Percentiles rank a stretch among this genome's conserved stretches.
These are phyloP conservation scores for Mechanitis mazaeus DNA, from an alignment of 2,888 invertebrate genomes.

Conservation along the genomic window DNA sequence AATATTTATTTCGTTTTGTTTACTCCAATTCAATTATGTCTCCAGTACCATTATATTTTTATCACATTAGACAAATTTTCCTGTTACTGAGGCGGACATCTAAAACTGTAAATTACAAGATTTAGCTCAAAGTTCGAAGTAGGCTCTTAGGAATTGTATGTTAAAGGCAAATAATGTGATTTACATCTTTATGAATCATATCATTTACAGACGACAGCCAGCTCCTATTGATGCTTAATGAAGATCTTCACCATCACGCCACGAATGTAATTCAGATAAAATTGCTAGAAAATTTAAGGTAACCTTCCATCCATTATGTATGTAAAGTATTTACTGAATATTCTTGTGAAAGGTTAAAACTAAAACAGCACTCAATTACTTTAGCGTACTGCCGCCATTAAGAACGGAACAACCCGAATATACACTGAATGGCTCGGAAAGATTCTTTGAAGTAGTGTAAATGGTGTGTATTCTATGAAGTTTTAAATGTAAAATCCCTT, in stretches of 20 bases:
- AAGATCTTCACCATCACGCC: neutral
- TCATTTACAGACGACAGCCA: too few species aligned
- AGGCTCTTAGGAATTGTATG: too few species aligned
- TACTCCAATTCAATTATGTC: too few species aligned
- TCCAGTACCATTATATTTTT: too few species aligned
- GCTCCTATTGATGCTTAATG: neutral
- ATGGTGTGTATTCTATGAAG: conserved; percentile 21
- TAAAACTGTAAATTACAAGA: too few species aligned
- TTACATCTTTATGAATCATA: too few species aligned
- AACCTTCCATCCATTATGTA: neutral
- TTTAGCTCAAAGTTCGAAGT: too few species aligned
- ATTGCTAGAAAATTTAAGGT: neutral
- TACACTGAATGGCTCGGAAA: conserved; percentile 29
- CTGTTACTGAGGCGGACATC: too few species aligned
- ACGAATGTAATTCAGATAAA: too few species aligned
- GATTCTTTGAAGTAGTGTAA: conserved; percentile 22
- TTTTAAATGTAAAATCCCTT: conserved; percentile 21
- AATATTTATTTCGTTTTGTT: too few species aligned
- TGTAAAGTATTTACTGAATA: conserved; percentile 2
- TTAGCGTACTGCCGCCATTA: conserved; percentile 5
- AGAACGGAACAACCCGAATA: conserved; percentile 1
- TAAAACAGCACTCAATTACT: conserved; percentile 5
- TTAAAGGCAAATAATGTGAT: too few species aligned
- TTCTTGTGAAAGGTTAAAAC: conserved; percentile 6
- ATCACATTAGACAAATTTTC: too few species aligned